Evolutionary conservation across 2,113 vertebrate genomes (phyloP).

Genomic region (Rhinolophus ferrumequinum): DNA sequence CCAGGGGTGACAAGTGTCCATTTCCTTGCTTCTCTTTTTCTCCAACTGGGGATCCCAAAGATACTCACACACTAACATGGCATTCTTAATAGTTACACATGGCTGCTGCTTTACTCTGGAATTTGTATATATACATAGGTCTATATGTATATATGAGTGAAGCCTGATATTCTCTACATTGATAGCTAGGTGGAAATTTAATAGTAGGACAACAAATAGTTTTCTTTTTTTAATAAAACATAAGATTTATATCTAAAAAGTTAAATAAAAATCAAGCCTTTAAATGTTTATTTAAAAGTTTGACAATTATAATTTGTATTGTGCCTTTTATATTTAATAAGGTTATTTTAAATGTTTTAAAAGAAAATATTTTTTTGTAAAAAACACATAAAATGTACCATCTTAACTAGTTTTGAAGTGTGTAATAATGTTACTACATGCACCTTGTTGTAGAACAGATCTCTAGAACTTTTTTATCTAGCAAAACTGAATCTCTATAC

Average conservation of each 20-base stretch:
- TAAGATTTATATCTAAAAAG: not conserved
- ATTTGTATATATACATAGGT: not conserved
- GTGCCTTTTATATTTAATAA: not conserved
- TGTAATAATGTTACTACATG: not conserved
- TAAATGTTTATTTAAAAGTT: conserved; percentile 1
- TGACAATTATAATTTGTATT: not conserved
- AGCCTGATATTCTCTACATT: not conserved
- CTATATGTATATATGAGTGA: not conserved
- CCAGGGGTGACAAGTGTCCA: not conserved
- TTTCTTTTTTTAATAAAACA: not conserved
- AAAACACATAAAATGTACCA: not conserved
- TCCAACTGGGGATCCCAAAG: not conserved
- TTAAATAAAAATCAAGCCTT: conserved; percentile 8
- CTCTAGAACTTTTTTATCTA: not conserved
- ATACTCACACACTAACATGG: not conserved
- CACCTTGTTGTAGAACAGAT: not conserved
- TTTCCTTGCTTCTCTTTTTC: not conserved
- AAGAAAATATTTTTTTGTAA: not conserved
- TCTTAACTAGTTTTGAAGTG: not conserved
- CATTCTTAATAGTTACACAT: not conserved
- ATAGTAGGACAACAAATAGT: not conserved
- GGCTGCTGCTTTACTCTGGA: not conserved
- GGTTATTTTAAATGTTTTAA: not conserved
- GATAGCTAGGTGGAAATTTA: not conserved
- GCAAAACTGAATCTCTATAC: not conserved